Conservation (phyloP, 2,113 vertebrate species). For the Thamnophis sirtalis region DNA sequence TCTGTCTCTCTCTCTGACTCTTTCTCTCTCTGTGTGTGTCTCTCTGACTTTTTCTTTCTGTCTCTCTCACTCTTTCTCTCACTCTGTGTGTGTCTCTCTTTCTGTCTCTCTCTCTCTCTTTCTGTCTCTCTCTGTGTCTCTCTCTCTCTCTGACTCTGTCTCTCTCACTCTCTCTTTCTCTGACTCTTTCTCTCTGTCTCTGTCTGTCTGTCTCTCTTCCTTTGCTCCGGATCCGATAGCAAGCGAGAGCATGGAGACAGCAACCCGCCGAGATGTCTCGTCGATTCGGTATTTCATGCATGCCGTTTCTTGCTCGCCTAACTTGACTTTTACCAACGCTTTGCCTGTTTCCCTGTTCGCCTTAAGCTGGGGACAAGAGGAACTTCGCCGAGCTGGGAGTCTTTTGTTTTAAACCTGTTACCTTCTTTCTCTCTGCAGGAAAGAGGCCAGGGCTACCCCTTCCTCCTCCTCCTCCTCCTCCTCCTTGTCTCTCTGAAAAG, state of each 20-base stretch:
- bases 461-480: accelerated
- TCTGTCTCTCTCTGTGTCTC: too few relatives aligned
- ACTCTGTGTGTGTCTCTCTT: too few relatives aligned
- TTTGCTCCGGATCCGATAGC: neutral
- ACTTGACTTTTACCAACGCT: neutral
- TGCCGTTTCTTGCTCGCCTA: neutral
- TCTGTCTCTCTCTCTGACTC: accelerated
- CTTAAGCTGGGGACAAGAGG: neutral
- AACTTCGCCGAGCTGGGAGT: accelerated
- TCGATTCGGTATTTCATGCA: neutral
- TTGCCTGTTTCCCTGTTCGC: neutral
- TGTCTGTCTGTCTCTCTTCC: neutral
- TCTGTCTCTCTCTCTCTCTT: too few relatives aligned
- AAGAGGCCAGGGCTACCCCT: accelerated
- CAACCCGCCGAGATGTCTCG: neutral
- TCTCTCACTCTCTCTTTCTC: neutral
- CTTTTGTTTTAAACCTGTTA: neutral
- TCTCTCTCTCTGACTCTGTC: neutral
- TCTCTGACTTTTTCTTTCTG: too few relatives aligned
- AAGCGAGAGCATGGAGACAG: neutral
- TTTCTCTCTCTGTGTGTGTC: neutral
- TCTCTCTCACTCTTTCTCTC: too few relatives aligned
- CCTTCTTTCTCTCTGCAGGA: neutral
- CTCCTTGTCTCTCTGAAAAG: neutral
- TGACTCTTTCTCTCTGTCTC: accelerated